Conservation (phyloP, 1,140 invertebrate species). For the Papilio helenus region DNA sequence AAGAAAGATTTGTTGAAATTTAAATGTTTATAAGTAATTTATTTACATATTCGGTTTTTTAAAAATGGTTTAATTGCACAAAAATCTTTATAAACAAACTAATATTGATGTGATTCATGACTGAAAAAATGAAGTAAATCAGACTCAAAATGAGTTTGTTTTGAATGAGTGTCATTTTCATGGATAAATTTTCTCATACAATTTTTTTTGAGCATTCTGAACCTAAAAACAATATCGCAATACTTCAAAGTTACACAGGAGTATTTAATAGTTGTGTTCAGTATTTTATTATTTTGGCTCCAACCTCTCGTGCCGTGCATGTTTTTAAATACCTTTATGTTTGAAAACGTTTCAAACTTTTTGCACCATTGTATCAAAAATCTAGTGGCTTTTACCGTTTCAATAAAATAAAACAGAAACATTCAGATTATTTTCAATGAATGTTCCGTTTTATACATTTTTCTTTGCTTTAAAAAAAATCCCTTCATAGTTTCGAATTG, state of each 20-base stretch:
- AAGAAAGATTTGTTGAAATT: not conserved
- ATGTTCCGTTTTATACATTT: not conserved
- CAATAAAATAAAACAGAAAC: conserved; percentile 8
- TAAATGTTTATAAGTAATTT: not conserved
- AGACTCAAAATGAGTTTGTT: not conserved
- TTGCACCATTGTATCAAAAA: conserved; percentile 16
- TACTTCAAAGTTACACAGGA: not conserved
- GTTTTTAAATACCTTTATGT: conserved; percentile 10
- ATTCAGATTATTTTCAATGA: conserved; percentile 16
- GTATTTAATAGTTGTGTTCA: conserved; percentile 10
- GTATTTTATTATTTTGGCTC: not conserved
- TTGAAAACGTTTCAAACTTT: conserved; percentile 25
- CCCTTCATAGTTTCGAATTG: not conserved
- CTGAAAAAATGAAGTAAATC: not conserved
- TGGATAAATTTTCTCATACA: too few species aligned
- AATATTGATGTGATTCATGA: not conserved
- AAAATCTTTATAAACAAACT: not conserved
- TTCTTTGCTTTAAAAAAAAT: not conserved
- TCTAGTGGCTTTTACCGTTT: not conserved
- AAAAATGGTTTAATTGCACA: not conserved
- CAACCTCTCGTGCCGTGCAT: not conserved
- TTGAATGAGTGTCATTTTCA: too few species aligned
- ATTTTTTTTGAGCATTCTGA: not conserved
- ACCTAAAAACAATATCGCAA: not conserved
- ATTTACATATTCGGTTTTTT: not conserved